Conservation (phyloP, 2,113 vertebrate species). For the Edolisoma coerulescens region DNA sequence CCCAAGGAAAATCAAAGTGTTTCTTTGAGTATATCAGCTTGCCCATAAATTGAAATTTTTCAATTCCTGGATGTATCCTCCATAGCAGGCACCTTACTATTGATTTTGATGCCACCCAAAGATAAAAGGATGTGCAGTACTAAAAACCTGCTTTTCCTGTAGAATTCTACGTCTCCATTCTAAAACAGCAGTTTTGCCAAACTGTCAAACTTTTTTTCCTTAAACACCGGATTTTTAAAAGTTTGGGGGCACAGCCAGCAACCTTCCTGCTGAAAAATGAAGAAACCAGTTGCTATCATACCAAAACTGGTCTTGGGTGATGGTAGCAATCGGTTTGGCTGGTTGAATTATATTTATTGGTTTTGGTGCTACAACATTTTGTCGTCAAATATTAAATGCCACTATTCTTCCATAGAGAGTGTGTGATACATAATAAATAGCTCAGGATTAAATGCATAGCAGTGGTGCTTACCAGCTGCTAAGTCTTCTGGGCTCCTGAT, state of each 20-base stretch:
- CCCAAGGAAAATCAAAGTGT: slow-evolving; percentile 38
- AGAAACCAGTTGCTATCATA: accelerated
- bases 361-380: not conserved
- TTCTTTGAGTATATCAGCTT: not conserved
- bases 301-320: not conserved
- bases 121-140: not conserved
- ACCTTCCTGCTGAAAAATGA: not conserved
- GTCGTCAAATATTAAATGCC: not conserved
- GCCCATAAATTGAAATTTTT: slow-evolving; percentile 4
- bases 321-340: not conserved
- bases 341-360: not conserved
- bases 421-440: not conserved
- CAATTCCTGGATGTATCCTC: not conserved
- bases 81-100: not conserved
- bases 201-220: not conserved
- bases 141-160: not conserved
- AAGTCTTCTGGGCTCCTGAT: not conserved
- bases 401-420: accelerated
- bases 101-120: not conserved
- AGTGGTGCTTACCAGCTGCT: not conserved
- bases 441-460: not conserved
- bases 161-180: not conserved
- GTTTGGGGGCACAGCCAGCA: not conserved
- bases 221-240: not conserved
- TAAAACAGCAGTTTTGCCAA: not conserved